Evolutionary conservation across 92 coral and sea anemone species (phyloP).

Genomic region (Desmophyllum pertusum): DNA sequence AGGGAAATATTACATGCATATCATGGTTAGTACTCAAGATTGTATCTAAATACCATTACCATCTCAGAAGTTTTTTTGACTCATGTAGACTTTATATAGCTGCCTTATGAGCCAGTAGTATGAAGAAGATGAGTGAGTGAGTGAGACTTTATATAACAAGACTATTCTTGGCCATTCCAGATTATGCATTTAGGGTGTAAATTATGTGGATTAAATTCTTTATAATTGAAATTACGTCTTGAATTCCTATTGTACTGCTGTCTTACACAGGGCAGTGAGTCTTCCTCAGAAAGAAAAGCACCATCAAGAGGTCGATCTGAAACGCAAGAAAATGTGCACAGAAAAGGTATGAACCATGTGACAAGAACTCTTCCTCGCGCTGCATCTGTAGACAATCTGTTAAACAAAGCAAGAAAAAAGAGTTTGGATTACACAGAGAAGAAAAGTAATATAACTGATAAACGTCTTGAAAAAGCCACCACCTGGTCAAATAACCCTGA

Average conservation of each 20-base stretch:
- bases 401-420: constrained; percentile 7
- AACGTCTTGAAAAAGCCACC: not conserved
- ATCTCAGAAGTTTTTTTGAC: too few relatives aligned
- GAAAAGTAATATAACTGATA: not conserved
- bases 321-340: constrained; percentile 13
- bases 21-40: too few relatives aligned
- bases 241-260: not conserved
- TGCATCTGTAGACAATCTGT: constrained; percentile 27
- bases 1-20: too few relatives aligned
- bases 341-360: not conserved
- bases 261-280: constrained; percentile 1
- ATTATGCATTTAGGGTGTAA: too few relatives aligned
- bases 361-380: constrained; percentile 18
- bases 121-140: too few relatives aligned
- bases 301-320: constrained; percentile 16
- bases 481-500: not conserved
- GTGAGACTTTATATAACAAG: not conserved
- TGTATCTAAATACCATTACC: too few relatives aligned
- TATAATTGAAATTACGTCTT: not conserved
- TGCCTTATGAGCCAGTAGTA: too few relatives aligned
- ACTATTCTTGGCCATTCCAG: not conserved
- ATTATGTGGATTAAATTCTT: too few relatives aligned
- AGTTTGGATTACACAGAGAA: not conserved
- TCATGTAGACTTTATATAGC: too few relatives aligned
- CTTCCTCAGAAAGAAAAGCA: not conserved